phyloP scores from a whole-genome alignment of 2,113 vertebrate genomes.

The Vidua macroura region DNA sequence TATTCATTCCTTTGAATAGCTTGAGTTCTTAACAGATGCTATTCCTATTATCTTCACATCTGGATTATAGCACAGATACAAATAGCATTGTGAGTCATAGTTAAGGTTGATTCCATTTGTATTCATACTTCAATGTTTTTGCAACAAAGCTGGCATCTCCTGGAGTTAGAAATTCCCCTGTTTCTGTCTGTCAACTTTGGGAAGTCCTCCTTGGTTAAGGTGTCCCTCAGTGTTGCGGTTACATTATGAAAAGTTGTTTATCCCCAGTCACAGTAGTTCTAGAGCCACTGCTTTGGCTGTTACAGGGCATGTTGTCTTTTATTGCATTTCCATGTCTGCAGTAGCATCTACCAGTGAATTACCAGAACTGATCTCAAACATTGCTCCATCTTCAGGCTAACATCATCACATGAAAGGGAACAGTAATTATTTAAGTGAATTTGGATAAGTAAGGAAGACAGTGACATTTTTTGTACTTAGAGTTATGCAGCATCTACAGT shows the following conservation, averaged over 20 bases:
- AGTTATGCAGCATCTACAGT: background rate
- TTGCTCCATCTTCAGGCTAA: background rate
- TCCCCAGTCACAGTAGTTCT: background rate
- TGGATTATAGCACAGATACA: constrained; percentile 60
- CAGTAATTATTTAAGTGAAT: background rate
- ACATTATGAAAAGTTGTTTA: background rate
- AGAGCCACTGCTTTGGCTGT: background rate
- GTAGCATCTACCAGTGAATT: background rate
- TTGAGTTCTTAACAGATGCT: constrained; percentile 63
- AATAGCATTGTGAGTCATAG: constrained; percentile 41
- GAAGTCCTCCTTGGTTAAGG: background rate
- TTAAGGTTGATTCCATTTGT: constrained; percentile 47
- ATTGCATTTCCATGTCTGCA: background rate
- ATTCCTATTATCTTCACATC: constrained; percentile 64
- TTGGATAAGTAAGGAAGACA: background rate
- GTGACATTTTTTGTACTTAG: background rate
- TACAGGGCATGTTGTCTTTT: background rate
- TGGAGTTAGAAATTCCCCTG: constrained; percentile 13
- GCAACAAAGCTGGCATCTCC: constrained; percentile 35
- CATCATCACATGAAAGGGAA: background rate
- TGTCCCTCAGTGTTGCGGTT: background rate
- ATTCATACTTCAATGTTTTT: constrained; percentile 44
- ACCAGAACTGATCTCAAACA: background rate
- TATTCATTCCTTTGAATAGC: constrained; percentile 55
- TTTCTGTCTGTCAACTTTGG: background rate